A percentile compares a stretch with the other conserved stretches of the same genome.
These are phyloP conservation scores for Solenopsis invicta DNA, from an alignment of 1,140 invertebrate species.

Conservation along the genomic window DNA sequence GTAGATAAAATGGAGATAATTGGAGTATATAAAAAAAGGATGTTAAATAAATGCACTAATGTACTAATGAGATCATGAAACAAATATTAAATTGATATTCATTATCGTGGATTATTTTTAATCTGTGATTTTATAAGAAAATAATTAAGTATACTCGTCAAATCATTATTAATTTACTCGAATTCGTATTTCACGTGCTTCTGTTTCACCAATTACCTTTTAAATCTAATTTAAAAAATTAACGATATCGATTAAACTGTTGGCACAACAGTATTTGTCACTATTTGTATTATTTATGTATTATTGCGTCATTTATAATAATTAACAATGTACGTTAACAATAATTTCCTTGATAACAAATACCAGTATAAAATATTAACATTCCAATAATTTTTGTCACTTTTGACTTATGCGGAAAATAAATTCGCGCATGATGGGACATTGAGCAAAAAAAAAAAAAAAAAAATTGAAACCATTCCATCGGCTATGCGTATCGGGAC, in stretches of 20 bases:
- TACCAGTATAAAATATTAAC: background rate
- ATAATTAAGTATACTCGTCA: background rate
- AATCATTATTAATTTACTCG: background rate
- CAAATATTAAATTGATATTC: background rate
- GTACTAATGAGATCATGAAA: background rate
- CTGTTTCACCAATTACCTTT: background rate
- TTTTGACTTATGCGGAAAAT: background rate
- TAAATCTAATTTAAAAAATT: background rate
- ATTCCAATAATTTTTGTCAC: background rate
- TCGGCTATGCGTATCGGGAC: background rate
- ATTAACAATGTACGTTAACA: background rate
- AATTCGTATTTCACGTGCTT: background rate
- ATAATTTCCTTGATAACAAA: slow-evolving; percentile 1
- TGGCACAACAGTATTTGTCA: background rate
- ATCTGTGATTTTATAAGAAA: background rate
- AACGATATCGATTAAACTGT: background rate
- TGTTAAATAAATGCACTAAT: too few species aligned
- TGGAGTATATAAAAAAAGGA: background rate
- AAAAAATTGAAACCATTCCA: background rate
- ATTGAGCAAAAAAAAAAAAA: slow-evolving; percentile 5
- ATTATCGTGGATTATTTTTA: background rate
- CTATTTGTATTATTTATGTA: background rate
- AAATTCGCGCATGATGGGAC: background rate
- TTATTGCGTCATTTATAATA: background rate
- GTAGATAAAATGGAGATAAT: background rate